These are phyloP conservation scores for Malthinus seriepunctatus DNA, from an alignment of 2,888 invertebrate genomes.

Conservation along the genomic window DNA sequence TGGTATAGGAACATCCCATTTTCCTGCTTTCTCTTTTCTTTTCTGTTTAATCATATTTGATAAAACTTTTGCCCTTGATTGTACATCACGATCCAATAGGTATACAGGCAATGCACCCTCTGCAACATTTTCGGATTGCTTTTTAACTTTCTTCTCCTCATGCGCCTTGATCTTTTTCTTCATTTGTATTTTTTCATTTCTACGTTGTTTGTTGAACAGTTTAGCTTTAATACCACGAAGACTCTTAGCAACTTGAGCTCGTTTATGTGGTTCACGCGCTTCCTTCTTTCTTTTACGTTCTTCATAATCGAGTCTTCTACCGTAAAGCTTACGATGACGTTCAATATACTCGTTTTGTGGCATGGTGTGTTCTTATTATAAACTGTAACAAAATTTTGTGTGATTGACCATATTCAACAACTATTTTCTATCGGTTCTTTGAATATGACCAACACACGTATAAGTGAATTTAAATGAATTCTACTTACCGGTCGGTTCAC, in stretches of 20 bases:
- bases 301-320: constrained; percentile 96
- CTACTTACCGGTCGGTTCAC: constrained; percentile 44
- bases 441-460: constrained; percentile 51
- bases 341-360: constrained; percentile 99
- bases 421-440: constrained; percentile 39
- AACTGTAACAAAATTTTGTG: constrained; percentile 33
- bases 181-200: constrained; percentile 98
- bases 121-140: constrained; percentile 77
- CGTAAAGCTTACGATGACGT: constrained; percentile 93
- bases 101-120: constrained; percentile 96
- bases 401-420: constrained; percentile 49
- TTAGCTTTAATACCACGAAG: constrained; percentile 97
- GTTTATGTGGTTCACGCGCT: constrained; percentile 90
- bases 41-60: constrained; percentile 99
- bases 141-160: constrained; percentile 90
- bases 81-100: constrained; percentile 94
- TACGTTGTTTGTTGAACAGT: constrained; percentile 93
- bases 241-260: constrained; percentile 88
- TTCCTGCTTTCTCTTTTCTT: constrained; percentile 98
- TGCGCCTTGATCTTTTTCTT: constrained; percentile 98
- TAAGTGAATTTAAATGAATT: constrained; percentile 12
- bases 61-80: constrained; percentile 90
- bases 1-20: constrained; percentile 99
- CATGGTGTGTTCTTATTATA: constrained; percentile 63
- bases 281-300: constrained; percentile 95